Evolutionary conservation across 2,888 invertebrate genomes (phyloP), one percentile per base, ranked within the genome.

Genomic region (Oligia fasciuncula): DNA sequence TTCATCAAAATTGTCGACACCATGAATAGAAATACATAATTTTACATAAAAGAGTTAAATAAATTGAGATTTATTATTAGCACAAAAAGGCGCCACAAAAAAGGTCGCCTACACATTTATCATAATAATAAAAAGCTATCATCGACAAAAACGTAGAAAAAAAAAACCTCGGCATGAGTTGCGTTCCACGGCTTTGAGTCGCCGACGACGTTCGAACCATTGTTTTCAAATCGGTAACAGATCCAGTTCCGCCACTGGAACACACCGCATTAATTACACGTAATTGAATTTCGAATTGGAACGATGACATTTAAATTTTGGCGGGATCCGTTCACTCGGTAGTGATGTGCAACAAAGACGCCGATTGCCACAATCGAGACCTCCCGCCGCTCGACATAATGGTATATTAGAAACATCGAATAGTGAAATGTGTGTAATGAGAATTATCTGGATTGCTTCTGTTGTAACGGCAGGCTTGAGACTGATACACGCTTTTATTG

Each of bases 221-320:
- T 97, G 96, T 97, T 96, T 97, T 94, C 95, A 91, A 94, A 95
- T 95, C 94, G 92, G 93, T 94, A 94, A 94, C 94, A 95, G 93
- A 92, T 92, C 93, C 92, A 93, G 94, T 93, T 93, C 94, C 95
- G 96, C 95, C 95, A 95, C 95, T 94, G 95, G 92, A 94, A 93
- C 94, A 94, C 94, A 91, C 93, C 94, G 95, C 94, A 96, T 97
- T 97, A 97, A 97, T 97, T 97, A 97, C 97, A 96, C 93, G 95
- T 97, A 97, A 97, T 97, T 97, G 97, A 97, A 97, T 97, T 97
- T 97, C 96, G 97, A 97, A 97, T 97, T 97, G 97, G 97, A 95
- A 97, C 96, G 97, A 97, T 97, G 97, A 97, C 97, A 97, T 96
- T 97, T 96, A 95, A 95, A 94, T 97, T 97, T 97, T 97, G 93